phyloP scores from a whole-genome alignment of 2,797 vertebrate species.

The Sandelia bainsii region DNA sequence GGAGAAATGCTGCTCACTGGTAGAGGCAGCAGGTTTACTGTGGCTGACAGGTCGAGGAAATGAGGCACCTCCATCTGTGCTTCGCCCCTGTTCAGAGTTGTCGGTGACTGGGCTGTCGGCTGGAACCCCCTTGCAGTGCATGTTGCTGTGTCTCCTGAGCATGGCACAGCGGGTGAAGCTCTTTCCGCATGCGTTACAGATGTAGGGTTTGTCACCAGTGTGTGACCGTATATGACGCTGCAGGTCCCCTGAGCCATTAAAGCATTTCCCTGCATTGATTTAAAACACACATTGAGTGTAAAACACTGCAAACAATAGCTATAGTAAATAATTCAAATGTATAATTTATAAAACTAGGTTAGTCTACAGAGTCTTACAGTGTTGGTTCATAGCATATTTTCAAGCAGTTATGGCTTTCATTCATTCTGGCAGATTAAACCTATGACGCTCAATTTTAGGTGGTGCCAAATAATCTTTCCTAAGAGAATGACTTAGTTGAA shows the following conservation, averaged over 20 bases:
- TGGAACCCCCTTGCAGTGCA: constrained; percentile 84
- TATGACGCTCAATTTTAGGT: not conserved
- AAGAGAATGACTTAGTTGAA: not conserved
- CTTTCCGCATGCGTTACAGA: constrained; percentile 91
- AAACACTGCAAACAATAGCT: not conserved
- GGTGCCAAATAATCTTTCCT: not conserved
- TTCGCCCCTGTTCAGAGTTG: constrained; percentile 68
- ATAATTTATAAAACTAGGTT: not conserved
- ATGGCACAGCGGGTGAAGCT: constrained; percentile 95
- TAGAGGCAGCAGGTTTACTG: constrained; percentile 70
- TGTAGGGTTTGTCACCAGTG: constrained; percentile 95
- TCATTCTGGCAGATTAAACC: not conserved
- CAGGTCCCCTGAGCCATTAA: constrained; percentile 94
- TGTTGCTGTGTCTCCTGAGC: constrained; percentile 89
- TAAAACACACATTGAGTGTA: constrained; percentile 5
- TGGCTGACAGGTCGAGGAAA: constrained; percentile 69
- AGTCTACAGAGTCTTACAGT: not conserved
- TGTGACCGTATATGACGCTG: constrained; percentile 94
- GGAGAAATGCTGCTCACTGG: constrained; percentile 74
- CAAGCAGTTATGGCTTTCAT: not conserved
- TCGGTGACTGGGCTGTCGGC: constrained; percentile 38
- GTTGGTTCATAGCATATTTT: not conserved
- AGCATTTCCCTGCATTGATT: constrained; percentile 89
- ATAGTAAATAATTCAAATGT: not conserved
- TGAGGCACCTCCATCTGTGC: constrained; percentile 55